Base-by-base conservation (phyloP, 2,888 invertebrate species). In the Pristionchus japonicus region DNA sequence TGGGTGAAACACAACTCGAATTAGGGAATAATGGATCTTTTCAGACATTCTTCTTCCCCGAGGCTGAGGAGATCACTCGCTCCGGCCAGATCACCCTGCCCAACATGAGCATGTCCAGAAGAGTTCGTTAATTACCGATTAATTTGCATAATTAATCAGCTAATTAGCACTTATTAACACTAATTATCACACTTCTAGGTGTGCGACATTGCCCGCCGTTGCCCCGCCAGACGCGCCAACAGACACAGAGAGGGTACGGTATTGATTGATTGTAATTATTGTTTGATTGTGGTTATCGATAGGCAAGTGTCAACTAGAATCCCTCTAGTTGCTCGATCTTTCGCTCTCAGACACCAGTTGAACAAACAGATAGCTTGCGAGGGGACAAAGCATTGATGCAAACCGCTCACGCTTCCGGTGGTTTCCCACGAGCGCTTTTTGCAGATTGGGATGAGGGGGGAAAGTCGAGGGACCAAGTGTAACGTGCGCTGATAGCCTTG, bases 21-120 rank as follows among this genome's bases (percentile, higher is more conserved):
- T 52, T 52, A n/a, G 20, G 23, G 0, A 20, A 3, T 20, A 64
- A 64, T 64, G 27, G 23, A 23, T 27, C 1, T 70, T 43, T 77
- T 0, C 43, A 87, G 87, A 80, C 77, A 0, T 87, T 87, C 80
- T 87, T 57, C 80, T 87, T 77, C 87, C 87, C 87, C 61, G 74
- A 74, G 87, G 87, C 87, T 3, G 87, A 77, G 61, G 87, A 87
- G 87, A 87, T 87, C 87, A 74, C 87, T 2, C 47, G 43, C 27
- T 70, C 87, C n/a, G 87, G 87, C 7, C 87, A 74, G 87, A 87
- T 87, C 87, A 77, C 74, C 80, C 74, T 87, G 17, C 87, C 87
- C 77, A 87, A 49, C 37, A 77, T 77, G 87, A 40, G 37, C 49
- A 74, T 87, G 77, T 11, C 23, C 40, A 9, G 77, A 40, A 34